Evolutionary conservation across 1,140 invertebrate species (phyloP), one percentile per base, ranked within the genome.

Genomic region (Acromyrmex charruanus): DNA sequence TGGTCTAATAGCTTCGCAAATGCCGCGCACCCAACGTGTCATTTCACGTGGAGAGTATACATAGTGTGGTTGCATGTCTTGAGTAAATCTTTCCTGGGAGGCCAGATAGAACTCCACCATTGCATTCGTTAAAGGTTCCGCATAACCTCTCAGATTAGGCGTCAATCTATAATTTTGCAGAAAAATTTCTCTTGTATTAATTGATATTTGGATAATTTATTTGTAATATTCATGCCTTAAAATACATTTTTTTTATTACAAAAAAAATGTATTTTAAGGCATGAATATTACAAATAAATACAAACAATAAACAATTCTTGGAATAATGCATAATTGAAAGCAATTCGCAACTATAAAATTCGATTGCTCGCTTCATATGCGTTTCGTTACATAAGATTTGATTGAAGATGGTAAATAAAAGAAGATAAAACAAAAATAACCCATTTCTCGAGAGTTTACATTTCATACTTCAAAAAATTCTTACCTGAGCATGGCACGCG

Each of bases 11-110:
- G 99, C 99, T 96, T 99, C 99, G 95, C 99, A 99, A 86, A 99
- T 99, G 85, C 99, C 99, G 68, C 99, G 96, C 6, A 99, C 99
- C 99, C 99, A 99, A 87, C 99, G 95, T 0, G 99, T 99, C 98
- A 99, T 99, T 96, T 99, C 99, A 95, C 99, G 97, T n/a, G 99
- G 99, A 86, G 99, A 99, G 95, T 99, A 99, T 1, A 99, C 99
- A 94, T 99, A 99, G 95, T 99, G 99, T 1, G 99, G 99, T 95
- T 99, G 99, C 98, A 99, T 99, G 94, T 99, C 99, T 96, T 99
- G 99, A 0, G 99, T 99, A 94, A 99, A 99, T 72, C 97, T 96
- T 94, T 99, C 99, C 96, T 99, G 99, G 14, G 99, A 99, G 12
- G 97, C 97, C 2, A 99, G 96, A 95, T 99, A 99, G 93, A 99